These are phyloP conservation scores for Intellagama lesueurii DNA, from an alignment of 2,797 vertebrate genomes.

Conservation along the genomic window DNA sequence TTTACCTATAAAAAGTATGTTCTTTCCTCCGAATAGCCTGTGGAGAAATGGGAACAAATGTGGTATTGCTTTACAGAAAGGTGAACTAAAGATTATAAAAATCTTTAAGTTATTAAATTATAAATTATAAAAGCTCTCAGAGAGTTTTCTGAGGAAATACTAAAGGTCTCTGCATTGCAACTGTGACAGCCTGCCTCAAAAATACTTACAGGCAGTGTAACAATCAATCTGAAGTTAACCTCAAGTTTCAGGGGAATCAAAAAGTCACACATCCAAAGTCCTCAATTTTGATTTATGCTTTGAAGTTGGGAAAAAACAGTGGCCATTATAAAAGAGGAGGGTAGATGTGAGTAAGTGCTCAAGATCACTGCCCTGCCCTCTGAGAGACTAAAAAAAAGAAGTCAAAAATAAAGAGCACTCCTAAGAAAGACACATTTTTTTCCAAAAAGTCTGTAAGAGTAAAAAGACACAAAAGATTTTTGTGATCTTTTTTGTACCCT, in stretches of 20 bases:
- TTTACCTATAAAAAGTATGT: slow-evolving; percentile 6
- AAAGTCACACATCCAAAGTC: background rate
- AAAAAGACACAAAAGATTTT: background rate
- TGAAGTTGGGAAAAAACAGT: fast-evolving
- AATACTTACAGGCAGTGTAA: background rate
- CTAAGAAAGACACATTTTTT: background rate
- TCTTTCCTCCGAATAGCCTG: background rate
- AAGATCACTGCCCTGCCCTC: background rate
- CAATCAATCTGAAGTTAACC: background rate
- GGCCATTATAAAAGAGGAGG: slow-evolving; percentile 13
- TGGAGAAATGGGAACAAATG: background rate
- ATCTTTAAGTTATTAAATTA: background rate
- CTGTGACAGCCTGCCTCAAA: background rate
- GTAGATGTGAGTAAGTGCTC: fast-evolving
- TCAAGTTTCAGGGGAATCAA: background rate
- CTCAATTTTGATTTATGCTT: fast-evolving
- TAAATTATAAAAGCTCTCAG: background rate
- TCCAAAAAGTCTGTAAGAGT: background rate
- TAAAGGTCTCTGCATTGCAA: slow-evolving; percentile 1
- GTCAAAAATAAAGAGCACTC: background rate
- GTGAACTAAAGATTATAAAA: background rate
- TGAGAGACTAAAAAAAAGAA: background rate
- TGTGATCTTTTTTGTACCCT: background rate
- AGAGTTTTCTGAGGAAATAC: slow-evolving; percentile 24
- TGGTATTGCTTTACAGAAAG: slow-evolving; percentile 7